Evolutionary conservation across 2,797 vertebrate genomes (phyloP), one percentile per base, ranked within the genome.

Genomic region (Rachycentron canadum): DNA sequence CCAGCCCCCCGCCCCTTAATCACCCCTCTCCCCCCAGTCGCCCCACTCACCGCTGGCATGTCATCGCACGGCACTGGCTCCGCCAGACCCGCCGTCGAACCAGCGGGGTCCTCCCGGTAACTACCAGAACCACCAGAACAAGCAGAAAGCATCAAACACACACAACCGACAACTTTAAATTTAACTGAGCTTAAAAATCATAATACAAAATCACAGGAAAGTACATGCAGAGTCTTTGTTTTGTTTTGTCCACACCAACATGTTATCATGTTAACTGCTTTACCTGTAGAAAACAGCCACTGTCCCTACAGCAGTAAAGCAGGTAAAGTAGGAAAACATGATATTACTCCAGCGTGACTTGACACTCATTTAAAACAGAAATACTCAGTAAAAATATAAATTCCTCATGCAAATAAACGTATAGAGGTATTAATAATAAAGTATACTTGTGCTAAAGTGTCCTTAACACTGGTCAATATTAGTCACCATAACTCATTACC

Each of bases 1-100:
- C 91, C 71, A 84, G 76, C 78, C 74, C 91, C 12, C 75, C 53
- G 25, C 81, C 91, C 65, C 82, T 59, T 81, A 89, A 75, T 79
- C 70, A 76, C 86, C 84, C 89, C 81, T 81, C 92, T 89, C 69
- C 92, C 88, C 89, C 83, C 87, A 88, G 92, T 90, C 93, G 93
- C 87, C 83, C 93, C 89, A 66, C 85, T 78, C 94, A 95, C 85
- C 94, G 94, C 88, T 95, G 95, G 94, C 95, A 95, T 88, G 91
- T 91, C 88, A 91, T 96, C 83, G 95, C 94, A 67, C 94, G 91
- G 79, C 95, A 95, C 91, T 95, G 95, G 95, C 95, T 95, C 73
- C 93, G 93, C 87, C 90, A 94, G 93, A 94, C 95, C 81, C 95
- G 95, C 85, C 75, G 91, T 90, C 93, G 94, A 90, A 90, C 93